phyloP scores from a whole-genome alignment of 2,888 invertebrate genomes.

The Desoria tigrina region DNA sequence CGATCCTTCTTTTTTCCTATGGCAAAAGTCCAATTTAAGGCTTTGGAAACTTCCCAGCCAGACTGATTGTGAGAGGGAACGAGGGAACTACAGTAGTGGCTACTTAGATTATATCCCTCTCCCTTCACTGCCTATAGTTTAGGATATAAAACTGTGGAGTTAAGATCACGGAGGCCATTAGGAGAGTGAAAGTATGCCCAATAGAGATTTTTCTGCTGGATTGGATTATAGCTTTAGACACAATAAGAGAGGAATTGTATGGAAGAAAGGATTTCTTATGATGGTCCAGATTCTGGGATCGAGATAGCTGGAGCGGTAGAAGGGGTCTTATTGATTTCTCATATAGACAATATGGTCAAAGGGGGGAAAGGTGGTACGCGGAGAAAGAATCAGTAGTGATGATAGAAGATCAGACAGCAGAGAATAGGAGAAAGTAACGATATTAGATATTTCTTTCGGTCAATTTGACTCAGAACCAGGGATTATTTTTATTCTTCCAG shows the following conservation, averaged over 20 bases:
- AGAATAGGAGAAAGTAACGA: constrained; percentile 8
- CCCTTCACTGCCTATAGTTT: too few species aligned
- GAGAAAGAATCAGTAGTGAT: background rate
- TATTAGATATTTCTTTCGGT: constrained; percentile 12
- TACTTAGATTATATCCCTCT: too few species aligned
- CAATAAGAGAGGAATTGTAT: constrained; percentile 14
- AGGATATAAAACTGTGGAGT: too few species aligned
- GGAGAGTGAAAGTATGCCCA: constrained; percentile 13
- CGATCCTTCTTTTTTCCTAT: constrained; percentile 17
- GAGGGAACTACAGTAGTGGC: too few species aligned
- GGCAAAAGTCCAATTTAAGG: constrained; percentile 28
- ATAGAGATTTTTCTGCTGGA: constrained; percentile 17
- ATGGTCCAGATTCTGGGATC: background rate
- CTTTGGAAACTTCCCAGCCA: constrained; percentile 30
- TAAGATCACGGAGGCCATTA: constrained; percentile 18
- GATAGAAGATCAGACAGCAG: constrained; percentile 2
- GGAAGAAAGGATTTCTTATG: constrained; percentile 11
- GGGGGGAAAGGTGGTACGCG: background rate
- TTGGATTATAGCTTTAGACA: constrained; percentile 20
- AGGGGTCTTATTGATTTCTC: constrained; percentile 22
- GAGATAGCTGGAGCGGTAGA: too few species aligned
- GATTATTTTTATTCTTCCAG: background rate
- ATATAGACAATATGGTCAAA: constrained; percentile 15
- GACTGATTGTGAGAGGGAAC: background rate
- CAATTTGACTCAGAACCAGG: constrained; percentile 13